Conservation (phyloP, 2,113 vertebrate genomes). For the Sebastes schlegelii region DNA sequence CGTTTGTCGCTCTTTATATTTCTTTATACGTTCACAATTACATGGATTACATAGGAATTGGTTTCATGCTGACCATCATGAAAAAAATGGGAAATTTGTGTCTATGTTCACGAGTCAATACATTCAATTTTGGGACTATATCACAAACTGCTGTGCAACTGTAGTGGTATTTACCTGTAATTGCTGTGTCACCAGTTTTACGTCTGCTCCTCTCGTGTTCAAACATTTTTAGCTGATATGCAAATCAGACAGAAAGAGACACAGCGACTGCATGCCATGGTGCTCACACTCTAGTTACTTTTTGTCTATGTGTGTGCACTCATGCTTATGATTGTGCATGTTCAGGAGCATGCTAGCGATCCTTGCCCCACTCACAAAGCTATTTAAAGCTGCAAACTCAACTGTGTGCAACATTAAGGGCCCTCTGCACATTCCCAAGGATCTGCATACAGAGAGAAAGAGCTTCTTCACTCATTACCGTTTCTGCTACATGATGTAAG, state of each 20-base stretch:
- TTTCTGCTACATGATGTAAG: constrained; percentile 61
- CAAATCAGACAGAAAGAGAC: constrained; percentile 5
- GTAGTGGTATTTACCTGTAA: constrained; percentile 2
- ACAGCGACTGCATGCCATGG: not conserved
- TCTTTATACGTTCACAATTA: too few relatives aligned
- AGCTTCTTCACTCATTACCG: constrained; percentile 51
- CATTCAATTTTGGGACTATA: too few relatives aligned
- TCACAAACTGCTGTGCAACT: too few relatives aligned
- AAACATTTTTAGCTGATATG: not conserved
- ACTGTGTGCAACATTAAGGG: constrained; percentile 59
- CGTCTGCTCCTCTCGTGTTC: not conserved
- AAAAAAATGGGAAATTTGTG: too few relatives aligned
- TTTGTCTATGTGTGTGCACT: not conserved
- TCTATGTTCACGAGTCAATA: too few relatives aligned
- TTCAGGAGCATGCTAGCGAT: constrained; percentile 14
- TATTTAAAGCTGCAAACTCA: constrained; percentile 73
- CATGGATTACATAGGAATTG: too few relatives aligned
- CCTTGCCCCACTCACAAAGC: constrained; percentile 33
- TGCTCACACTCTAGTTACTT: constrained; percentile 8
- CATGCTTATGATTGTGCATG: not conserved
- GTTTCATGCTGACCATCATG: too few relatives aligned
- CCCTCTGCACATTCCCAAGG: constrained; percentile 47
- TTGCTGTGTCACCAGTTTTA: constrained; percentile 16
- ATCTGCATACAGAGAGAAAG: constrained; percentile 72
- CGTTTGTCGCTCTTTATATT: too few relatives aligned